phyloP scores from a whole-genome alignment of 2,888 invertebrate genomes.

The Uloborus plumipes region DNA sequence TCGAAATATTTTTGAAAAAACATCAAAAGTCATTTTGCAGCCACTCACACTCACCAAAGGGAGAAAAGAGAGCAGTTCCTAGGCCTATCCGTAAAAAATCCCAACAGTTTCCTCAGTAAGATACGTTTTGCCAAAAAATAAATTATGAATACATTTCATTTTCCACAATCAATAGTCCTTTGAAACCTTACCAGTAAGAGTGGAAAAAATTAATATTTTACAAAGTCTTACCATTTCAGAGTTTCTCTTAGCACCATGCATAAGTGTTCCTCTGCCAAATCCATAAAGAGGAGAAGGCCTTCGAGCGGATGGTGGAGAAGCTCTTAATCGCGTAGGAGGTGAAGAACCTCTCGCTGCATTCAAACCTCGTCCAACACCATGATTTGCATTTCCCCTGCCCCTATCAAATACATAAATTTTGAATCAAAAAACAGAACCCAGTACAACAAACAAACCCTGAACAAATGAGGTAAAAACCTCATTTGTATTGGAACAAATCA shows the following conservation, averaged over 20 bases:
- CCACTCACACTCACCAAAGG: too few species aligned
- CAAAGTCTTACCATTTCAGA: slow-evolving; percentile 22
- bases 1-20: too few species aligned
- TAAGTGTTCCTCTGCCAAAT: slow-evolving; percentile 14
- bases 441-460: too few species aligned
- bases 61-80: too few species aligned
- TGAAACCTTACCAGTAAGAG: neutral
- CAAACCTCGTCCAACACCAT: slow-evolving; percentile 12
- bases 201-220: slow-evolving; percentile 5
- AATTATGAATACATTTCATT: too few species aligned
- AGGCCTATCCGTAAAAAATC: too few species aligned
- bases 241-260: slow-evolving; percentile 28
- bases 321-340: slow-evolving; percentile 28
- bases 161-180: neutral
- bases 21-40: too few species aligned
- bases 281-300: slow-evolving; percentile 17
- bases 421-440: too few species aligned
- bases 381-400: slow-evolving; percentile 1
- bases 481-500: too few species aligned
- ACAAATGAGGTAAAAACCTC: too few species aligned
- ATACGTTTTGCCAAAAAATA: neutral
- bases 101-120: neutral
- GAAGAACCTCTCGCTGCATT: slow-evolving; percentile 13
- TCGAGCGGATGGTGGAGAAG: slow-evolving; percentile 20
- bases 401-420: neutral